Evolutionary conservation across 2,113 vertebrate species (phyloP).

Genomic region (Microcebus tavaratra): DNA sequence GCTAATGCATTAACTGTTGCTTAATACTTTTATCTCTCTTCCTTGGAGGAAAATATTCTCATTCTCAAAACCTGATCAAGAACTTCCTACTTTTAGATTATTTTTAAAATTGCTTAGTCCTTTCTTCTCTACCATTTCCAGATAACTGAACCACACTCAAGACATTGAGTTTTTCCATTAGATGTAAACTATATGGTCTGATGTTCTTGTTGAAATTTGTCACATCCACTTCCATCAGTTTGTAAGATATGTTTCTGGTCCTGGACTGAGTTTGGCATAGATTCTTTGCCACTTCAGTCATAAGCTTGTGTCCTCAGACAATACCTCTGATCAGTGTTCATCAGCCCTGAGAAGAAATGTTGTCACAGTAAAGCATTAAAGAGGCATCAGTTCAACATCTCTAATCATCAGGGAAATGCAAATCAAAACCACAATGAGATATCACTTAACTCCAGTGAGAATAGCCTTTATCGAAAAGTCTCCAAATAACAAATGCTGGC

Average conservation of each 20-base stretch:
- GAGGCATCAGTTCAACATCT: slow-evolving; percentile 53
- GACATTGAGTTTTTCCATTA: not conserved
- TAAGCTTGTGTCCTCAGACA: not conserved
- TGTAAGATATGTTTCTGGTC: not conserved
- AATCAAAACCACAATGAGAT: too few species aligned
- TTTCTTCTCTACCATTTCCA: not conserved
- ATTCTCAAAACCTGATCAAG: not conserved
- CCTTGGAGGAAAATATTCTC: not conserved
- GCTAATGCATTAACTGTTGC: not conserved
- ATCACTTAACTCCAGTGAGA: too few species aligned
- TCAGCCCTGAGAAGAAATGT: slow-evolving; percentile 64
- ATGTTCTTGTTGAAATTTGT: not conserved
- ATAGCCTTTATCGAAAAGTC: too few species aligned
- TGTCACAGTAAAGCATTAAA: slow-evolving; percentile 38
- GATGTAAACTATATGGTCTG: not conserved
- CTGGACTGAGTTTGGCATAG: not conserved
- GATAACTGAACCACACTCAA: not conserved
- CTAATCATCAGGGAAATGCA: too few species aligned
- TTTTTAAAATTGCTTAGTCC: not conserved
- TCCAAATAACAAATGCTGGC: too few species aligned
- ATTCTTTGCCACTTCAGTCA: not conserved
- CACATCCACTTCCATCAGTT: not conserved
- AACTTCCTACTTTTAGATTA: not conserved
- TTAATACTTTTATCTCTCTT: not conserved
- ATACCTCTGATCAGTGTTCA: slow-evolving; percentile 56